Evolutionary conservation across 2,888 invertebrate genomes (phyloP).

Genomic region (Clitarchus hookeri): DNA sequence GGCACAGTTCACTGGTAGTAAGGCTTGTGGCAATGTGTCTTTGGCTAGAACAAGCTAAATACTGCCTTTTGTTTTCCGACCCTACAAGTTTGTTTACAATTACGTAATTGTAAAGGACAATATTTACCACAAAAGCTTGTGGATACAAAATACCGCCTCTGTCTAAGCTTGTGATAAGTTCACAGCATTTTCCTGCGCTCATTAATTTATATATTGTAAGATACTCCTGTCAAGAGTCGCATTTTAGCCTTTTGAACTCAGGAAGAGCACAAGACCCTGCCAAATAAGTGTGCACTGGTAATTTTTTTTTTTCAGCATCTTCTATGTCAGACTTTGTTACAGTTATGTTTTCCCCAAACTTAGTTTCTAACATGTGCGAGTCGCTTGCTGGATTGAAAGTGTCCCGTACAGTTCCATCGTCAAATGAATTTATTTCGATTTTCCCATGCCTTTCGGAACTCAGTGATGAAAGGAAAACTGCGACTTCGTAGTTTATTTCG

Average conservation of each 20-base stretch:
- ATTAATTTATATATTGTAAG: background rate
- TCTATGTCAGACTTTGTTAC: background rate
- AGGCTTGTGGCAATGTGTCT: background rate
- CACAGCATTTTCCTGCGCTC: background rate
- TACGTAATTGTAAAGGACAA: background rate
- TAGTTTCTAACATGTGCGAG: background rate
- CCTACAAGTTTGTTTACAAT: background rate
- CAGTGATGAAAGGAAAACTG: background rate
- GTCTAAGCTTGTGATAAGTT: background rate
- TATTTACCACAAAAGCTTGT: background rate
- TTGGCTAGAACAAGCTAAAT: background rate
- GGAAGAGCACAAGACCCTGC: background rate
- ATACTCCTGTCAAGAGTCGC: background rate
- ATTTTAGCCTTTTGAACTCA: background rate
- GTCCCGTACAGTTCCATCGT: background rate
- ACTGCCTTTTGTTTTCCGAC: background rate
- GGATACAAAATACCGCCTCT: background rate
- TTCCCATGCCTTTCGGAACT: background rate
- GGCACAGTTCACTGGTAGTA: background rate
- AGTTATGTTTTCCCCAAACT: background rate
- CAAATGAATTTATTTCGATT: background rate
- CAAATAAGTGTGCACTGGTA: background rate
- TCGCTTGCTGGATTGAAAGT: background rate
- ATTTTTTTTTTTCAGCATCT: too few relatives aligned
- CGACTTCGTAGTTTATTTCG: background rate